These are phyloP conservation scores for Lepisosteus osseus DNA, from an alignment of 2,113 vertebrate genomes.

Conservation along the genomic window DNA sequence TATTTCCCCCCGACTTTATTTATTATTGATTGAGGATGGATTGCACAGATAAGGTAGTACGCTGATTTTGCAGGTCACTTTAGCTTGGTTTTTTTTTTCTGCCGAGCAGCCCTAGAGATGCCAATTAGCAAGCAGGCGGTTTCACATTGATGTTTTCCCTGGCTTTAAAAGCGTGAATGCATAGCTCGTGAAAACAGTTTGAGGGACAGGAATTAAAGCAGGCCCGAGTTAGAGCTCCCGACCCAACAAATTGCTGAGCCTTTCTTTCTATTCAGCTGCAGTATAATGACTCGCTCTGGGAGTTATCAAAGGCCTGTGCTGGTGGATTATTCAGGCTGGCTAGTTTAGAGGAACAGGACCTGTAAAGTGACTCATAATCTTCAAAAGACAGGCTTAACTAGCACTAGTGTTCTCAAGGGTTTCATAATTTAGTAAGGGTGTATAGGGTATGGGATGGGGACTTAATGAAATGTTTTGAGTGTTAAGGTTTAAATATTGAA, in stretches of 20 bases:
- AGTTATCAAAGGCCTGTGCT: conserved; percentile 47
- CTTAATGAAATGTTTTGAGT: conserved; percentile 40
- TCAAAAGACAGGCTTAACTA: conserved; percentile 51
- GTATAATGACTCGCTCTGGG: conserved; percentile 38
- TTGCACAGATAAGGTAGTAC: no score
- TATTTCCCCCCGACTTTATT: no score
- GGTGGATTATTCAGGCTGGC: conserved; percentile 46
- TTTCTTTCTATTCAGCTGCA: conserved; percentile 35
- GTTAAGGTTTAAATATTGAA: neutral
- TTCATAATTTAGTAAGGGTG: conserved; percentile 31
- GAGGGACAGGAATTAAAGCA: conserved; percentile 1
- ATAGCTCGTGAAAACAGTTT: neutral
- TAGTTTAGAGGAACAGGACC: conserved; percentile 38
- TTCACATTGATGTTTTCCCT: conserved; percentile 4
- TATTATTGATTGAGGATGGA: no score
- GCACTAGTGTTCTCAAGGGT: conserved; percentile 28
- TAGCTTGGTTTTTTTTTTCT: no score
- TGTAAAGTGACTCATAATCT: conserved; percentile 49
- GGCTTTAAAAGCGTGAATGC: neutral
- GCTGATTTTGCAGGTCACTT: no score
- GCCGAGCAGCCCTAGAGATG: neutral
- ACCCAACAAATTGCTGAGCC: conserved; percentile 2
- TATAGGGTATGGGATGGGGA: conserved; percentile 18
- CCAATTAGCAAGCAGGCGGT: conserved; percentile 1
- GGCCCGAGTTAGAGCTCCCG: neutral